Conservation (phyloP, 1,140 invertebrate genomes). For the Maniola jurtina region DNA sequence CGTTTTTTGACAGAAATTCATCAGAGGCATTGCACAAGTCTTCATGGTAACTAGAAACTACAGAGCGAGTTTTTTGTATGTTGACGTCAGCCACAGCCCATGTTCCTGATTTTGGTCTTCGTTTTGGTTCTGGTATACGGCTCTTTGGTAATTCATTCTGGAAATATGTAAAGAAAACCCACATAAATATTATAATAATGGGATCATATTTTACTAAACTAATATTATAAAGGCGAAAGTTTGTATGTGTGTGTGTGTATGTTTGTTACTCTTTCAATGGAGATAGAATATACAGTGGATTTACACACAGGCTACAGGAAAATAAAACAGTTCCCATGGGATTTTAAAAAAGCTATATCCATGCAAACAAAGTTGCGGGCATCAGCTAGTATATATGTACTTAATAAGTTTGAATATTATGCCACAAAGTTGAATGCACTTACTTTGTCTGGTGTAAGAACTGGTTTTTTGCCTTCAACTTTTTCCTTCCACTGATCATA, state of each 20-base stretch:
- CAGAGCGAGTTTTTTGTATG: slow-evolving; percentile 77
- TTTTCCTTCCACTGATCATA: slow-evolving; percentile 97
- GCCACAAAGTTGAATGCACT: slow-evolving; percentile 9
- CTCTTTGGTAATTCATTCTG: slow-evolving; percentile 82
- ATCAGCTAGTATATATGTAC: not conserved
- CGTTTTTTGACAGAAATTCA: slow-evolving; percentile 81
- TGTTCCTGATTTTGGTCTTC: slow-evolving; percentile 83
- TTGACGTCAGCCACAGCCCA: slow-evolving; percentile 79
- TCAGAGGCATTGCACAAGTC: slow-evolving; percentile 80
- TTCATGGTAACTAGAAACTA: slow-evolving; percentile 83
- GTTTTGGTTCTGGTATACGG: slow-evolving; percentile 83
- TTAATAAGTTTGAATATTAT: slow-evolving; percentile 16
- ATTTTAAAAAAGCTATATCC: too few species aligned
- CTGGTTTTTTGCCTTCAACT: slow-evolving; percentile 83
- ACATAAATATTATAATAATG: too few species aligned
- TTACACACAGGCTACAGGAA: too few species aligned
- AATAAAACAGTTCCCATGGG: too few species aligned
- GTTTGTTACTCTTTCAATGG: too few species aligned
- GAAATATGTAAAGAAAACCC: slow-evolving; percentile 19
- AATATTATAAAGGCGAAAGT: too few species aligned
- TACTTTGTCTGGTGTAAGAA: slow-evolving; percentile 70
- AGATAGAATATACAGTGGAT: too few species aligned
- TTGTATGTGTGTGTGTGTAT: too few species aligned
- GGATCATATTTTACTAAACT: too few species aligned
- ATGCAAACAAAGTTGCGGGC: too few species aligned